These are phyloP conservation scores for Leptopilina drosophilae DNA, from an alignment of 2,888 invertebrate genomes.

Conservation along the genomic window DNA sequence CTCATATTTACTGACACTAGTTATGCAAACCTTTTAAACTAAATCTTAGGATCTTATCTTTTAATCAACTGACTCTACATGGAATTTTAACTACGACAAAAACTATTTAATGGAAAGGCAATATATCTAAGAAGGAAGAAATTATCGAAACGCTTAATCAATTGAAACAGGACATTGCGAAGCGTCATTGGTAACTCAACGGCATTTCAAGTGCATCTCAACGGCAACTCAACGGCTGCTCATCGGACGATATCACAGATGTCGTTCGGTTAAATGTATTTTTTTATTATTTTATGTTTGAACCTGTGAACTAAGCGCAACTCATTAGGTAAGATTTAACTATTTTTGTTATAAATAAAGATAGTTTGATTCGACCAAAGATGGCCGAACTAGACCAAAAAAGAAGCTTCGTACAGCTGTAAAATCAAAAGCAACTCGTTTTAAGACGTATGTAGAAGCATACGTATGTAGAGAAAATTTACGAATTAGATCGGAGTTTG, in stretches of 20 bases:
- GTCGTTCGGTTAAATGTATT: background rate
- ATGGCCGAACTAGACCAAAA: background rate
- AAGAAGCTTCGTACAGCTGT: background rate
- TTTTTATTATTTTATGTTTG: background rate
- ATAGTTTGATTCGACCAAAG: background rate
- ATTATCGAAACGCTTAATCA: background rate
- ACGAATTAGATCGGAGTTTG: background rate
- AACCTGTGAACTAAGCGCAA: background rate
- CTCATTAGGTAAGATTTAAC: background rate
- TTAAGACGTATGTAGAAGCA: background rate
- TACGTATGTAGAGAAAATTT: background rate
- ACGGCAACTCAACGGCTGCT: background rate
- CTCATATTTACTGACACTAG: too few species aligned
- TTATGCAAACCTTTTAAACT: too few species aligned
- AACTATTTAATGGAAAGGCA: background rate
- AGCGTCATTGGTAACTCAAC: background rate
- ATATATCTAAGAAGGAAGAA: background rate
- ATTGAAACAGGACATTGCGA: background rate
- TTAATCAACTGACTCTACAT: too few species aligned
- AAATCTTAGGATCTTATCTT: too few species aligned
- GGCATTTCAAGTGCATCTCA: too few species aligned
- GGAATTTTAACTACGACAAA: background rate
- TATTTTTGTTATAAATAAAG: background rate
- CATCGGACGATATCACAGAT: background rate
- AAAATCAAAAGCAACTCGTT: conserved; percentile 5